Evolutionary conservation across 2,797 vertebrate species (phyloP).

Genomic region (Syngnathus rostellatus): DNA sequence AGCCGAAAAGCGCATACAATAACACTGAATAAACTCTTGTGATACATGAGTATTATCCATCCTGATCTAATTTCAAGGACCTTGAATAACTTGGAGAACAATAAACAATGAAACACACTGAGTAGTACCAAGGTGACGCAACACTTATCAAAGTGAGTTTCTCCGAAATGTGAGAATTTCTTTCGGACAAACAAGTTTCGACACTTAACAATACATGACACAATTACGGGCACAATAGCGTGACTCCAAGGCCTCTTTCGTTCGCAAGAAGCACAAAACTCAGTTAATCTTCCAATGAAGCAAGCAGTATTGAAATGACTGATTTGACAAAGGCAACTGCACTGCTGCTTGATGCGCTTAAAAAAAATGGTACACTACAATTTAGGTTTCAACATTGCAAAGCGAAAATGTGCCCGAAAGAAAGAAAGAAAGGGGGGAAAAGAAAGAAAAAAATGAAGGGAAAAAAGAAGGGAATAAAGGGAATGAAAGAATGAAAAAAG

Average conservation of each 20-base stretch:
- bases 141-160: conserved; percentile 32
- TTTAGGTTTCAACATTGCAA: neutral
- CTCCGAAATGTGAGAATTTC: conserved; percentile 48
- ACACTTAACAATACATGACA: conserved; percentile 20
- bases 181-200: conserved; percentile 24
- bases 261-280: neutral
- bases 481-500: no score
- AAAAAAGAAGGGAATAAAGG: no score
- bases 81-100: conserved; percentile 37
- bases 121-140: conserved; percentile 30
- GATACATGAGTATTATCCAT: conserved; percentile 40
- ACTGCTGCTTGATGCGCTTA: neutral
- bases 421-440: no score
- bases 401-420: no score
- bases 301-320: conserved; percentile 1
- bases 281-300: neutral
- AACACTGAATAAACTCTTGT: conserved; percentile 40
- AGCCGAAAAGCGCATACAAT: conserved; percentile 17
- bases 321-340: neutral
- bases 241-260: conserved; percentile 9
- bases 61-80: conserved; percentile 47
- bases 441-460: no score
- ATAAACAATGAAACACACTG: conserved; percentile 54
- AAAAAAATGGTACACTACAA: neutral
- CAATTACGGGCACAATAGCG: conserved; percentile 25